Percentiles rank a stretch among this genome's conserved stretches.
Evolutionary conservation across 2,888 invertebrate genomes (phyloP).

Genomic region (Hypomecis punctinalis): DNA sequence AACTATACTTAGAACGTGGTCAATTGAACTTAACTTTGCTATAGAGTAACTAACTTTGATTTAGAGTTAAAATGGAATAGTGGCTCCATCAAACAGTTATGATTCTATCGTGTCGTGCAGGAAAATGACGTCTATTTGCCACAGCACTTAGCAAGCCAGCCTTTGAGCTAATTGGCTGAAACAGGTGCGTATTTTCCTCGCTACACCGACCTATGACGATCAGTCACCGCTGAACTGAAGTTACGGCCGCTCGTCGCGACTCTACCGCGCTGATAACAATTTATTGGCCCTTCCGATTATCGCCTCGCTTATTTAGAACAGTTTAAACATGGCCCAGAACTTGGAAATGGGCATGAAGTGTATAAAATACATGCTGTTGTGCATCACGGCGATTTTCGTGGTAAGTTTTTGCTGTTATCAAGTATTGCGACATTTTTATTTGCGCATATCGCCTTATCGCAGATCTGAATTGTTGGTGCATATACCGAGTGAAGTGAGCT

Average conservation of each 20-base stretch:
- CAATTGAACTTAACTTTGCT: neutral
- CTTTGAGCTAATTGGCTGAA: constrained; percentile 59
- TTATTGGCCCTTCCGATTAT: neutral
- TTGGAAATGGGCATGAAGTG: constrained; percentile 89
- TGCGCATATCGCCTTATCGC: constrained; percentile 46
- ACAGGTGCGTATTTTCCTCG: constrained; percentile 49
- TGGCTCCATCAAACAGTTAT: neutral
- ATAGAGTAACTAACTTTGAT: neutral
- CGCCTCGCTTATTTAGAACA: constrained; percentile 14
- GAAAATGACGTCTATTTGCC: constrained; percentile 52
- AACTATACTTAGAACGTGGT: neutral
- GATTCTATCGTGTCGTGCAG: neutral
- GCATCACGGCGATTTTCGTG: constrained; percentile 91
- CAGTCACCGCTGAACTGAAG: constrained; percentile 27
- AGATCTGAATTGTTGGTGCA: constrained; percentile 21
- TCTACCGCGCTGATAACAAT: constrained; percentile 19
- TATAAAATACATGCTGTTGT: constrained; percentile 90
- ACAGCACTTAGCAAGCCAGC: constrained; percentile 43
- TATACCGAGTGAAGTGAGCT: constrained; percentile 1
- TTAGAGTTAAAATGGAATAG: neutral
- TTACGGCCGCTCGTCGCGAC: constrained; percentile 27
- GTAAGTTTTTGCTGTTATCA: constrained; percentile 81
- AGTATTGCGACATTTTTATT: constrained; percentile 44
- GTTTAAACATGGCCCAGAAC: constrained; percentile 63
- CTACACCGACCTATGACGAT: constrained; percentile 27